Percentiles rank a stretch among this genome's conserved stretches.
phyloP scores from a whole-genome alignment of 2,113 vertebrate species.

The Uria aalge region DNA sequence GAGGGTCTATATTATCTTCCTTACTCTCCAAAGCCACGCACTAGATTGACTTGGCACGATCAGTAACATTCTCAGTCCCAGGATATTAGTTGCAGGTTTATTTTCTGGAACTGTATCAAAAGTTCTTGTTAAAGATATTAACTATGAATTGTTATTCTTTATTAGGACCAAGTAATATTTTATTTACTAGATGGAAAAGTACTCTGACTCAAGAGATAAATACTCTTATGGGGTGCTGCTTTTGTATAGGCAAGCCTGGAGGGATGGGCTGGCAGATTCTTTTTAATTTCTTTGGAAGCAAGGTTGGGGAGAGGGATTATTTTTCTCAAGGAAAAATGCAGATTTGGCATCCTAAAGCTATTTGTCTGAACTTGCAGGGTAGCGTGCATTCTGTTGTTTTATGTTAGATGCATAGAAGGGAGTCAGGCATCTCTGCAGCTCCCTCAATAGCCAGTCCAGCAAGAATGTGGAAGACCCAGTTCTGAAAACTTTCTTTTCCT shows the following conservation, averaged over 20 bases:
- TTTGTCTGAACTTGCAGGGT: slow-evolving; percentile 54
- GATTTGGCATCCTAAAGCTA: slow-evolving; percentile 22
- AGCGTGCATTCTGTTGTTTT: neutral
- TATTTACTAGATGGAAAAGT: slow-evolving; percentile 26
- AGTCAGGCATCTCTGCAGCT: neutral
- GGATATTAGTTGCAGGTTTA: slow-evolving; percentile 45
- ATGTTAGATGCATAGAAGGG: neutral
- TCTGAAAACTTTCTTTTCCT: neutral
- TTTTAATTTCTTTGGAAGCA: slow-evolving; percentile 34
- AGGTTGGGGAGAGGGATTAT: neutral
- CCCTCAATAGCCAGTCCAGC: neutral
- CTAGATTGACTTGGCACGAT: neutral
- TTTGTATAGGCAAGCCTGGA: slow-evolving; percentile 46
- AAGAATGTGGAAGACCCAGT: slow-evolving; percentile 37
- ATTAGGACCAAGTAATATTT: neutral
- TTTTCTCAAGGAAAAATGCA: slow-evolving; percentile 45
- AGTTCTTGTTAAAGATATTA: neutral
- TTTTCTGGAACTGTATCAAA: slow-evolving; percentile 31
- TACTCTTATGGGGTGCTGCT: neutral
- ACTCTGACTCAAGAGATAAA: slow-evolving; percentile 28
- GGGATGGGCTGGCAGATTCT: slow-evolving; percentile 29
- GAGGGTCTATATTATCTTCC: neutral
- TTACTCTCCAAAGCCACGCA: neutral
- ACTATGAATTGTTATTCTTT: slow-evolving; percentile 21
- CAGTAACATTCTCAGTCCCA: neutral